phyloP scores from a whole-genome alignment of 1,140 invertebrate genomes.

The Harlomillsia oculata region DNA sequence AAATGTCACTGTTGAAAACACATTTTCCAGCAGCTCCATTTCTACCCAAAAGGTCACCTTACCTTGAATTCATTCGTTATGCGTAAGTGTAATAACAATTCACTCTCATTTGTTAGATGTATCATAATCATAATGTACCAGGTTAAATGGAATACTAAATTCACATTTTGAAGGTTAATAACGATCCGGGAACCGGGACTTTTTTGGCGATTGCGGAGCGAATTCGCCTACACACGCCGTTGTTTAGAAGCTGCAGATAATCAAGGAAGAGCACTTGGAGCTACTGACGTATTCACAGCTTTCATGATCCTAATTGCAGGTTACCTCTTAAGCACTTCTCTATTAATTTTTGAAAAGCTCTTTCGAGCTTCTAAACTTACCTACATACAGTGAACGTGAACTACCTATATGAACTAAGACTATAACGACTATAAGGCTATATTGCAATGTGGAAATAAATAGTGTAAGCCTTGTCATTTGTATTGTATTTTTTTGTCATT shows the following conservation, averaged over 20 bases:
- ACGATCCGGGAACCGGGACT: constrained; percentile 21
- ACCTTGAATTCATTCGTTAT: constrained; percentile 15
- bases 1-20: constrained; percentile 22
- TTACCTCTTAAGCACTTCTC: constrained; percentile 17
- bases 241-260: constrained; percentile 26
- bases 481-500: too few relatives aligned
- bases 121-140: too few relatives aligned
- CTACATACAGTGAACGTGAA: background rate
- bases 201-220: constrained; percentile 1
- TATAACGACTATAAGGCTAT: too few relatives aligned
- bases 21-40: constrained; percentile 21
- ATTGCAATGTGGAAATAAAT: too few relatives aligned
- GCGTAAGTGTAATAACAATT: constrained; percentile 13
- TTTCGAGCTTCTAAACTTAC: background rate
- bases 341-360: constrained; percentile 24
- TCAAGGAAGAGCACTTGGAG: constrained; percentile 16
- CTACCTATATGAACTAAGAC: too few relatives aligned
- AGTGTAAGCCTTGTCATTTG: too few relatives aligned
- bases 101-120: background rate
- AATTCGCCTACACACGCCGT: constrained; percentile 12
- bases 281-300: constrained; percentile 31
- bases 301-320: constrained; percentile 32
- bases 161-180: constrained; percentile 5
- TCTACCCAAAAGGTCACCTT: constrained; percentile 18
- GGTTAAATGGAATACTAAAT: too few relatives aligned